Evolutionary conservation across 2,113 vertebrate genomes (phyloP).

Genomic region (Phrynosoma platyrhinos): DNA sequence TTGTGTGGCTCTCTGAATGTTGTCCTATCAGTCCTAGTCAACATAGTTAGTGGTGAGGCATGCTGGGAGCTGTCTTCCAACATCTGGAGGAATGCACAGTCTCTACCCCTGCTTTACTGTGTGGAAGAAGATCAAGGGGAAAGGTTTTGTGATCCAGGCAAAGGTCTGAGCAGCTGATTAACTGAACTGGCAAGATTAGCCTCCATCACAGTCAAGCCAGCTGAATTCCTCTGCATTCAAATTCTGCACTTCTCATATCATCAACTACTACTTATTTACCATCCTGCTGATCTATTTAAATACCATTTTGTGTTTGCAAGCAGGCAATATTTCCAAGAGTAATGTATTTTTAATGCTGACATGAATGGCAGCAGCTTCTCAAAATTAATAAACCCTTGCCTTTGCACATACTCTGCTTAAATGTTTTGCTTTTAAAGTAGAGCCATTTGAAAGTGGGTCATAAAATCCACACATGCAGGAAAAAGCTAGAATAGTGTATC

Average conservation of each 20-base stretch:
- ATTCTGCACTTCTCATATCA: background rate
- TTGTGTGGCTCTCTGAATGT: too few species aligned
- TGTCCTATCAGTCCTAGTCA: too few species aligned
- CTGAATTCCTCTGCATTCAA: rapidly evolving
- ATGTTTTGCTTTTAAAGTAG: slow-evolving; percentile 27
- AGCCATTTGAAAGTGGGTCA: slow-evolving; percentile 22
- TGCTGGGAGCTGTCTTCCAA: too few species aligned
- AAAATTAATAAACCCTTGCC: slow-evolving; percentile 9
- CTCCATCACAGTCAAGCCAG: rapidly evolving
- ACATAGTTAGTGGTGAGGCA: too few species aligned
- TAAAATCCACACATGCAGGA: slow-evolving; percentile 10
- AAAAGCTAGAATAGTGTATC: background rate
- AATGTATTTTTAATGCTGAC: background rate
- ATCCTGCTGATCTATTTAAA: background rate
- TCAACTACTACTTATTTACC: background rate
- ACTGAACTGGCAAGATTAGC: background rate
- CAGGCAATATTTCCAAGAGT: slow-evolving; percentile 4
- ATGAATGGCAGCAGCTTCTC: slow-evolving; percentile 21
- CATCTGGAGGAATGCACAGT: too few species aligned
- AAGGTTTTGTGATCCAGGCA: background rate
- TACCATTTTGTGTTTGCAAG: background rate
- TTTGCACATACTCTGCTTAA: background rate
- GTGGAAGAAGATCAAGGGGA: background rate
- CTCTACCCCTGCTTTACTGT: background rate
- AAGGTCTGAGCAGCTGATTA: rapidly evolving